These are phyloP conservation scores for Drosophila sulfurigaster DNA, from an alignment of 1,140 invertebrate species.

Conservation along the genomic window DNA sequence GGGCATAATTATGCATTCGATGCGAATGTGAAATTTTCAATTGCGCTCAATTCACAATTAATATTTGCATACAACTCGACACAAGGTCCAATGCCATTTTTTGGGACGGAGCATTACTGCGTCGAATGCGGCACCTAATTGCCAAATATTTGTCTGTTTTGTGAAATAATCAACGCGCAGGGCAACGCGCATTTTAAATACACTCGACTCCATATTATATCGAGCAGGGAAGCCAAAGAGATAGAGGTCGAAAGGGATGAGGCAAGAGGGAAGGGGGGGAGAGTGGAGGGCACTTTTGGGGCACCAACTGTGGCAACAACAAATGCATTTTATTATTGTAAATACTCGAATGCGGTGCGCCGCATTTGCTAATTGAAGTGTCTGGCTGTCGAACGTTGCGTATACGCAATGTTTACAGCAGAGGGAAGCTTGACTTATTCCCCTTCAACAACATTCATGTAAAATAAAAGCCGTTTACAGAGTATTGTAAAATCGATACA, in stretches of 20 bases:
- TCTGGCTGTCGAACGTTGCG: constrained; percentile 30
- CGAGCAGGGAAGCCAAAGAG: too few species aligned
- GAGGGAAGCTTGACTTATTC: too few species aligned
- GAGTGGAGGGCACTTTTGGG: constrained; percentile 8
- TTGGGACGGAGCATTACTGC: background rate
- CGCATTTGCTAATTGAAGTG: constrained; percentile 65
- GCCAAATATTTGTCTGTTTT: constrained; percentile 59
- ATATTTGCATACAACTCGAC: constrained; percentile 23
- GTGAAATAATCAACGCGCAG: constrained; percentile 61
- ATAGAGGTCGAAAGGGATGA: background rate
- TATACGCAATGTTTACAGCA: constrained; percentile 46
- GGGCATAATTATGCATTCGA: constrained; percentile 40
- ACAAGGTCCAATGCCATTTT: constrained; percentile 10
- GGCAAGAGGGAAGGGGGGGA: too few species aligned
- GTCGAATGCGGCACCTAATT: constrained; percentile 48
- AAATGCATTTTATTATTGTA: constrained; percentile 55
- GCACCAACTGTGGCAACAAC: constrained; percentile 7
- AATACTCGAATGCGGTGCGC: constrained; percentile 55
- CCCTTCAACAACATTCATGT: too few species aligned
- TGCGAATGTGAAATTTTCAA: constrained; percentile 35
- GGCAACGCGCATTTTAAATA: constrained; percentile 56
- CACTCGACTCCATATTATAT: constrained; percentile 25
- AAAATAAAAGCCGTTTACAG: background rate
- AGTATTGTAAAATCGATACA: background rate
- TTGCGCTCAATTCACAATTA: constrained; percentile 38